A percentile compares a stretch with the other conserved stretches of the same genome.
Conservation (phyloP, 2,888 invertebrate species). For the Chloroclysta siterata region DNA sequence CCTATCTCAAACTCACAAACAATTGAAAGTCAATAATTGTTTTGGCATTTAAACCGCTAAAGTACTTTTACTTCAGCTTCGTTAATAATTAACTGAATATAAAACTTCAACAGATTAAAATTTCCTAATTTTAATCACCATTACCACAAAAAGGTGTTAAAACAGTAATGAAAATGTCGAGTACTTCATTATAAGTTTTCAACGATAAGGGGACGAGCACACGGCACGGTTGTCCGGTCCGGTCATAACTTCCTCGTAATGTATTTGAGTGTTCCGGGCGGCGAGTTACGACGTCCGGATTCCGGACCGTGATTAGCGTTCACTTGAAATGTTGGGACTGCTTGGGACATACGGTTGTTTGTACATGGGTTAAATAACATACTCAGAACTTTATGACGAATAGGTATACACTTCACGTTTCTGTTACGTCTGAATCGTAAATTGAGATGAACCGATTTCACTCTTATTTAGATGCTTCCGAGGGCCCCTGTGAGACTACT, state of each 20-base stretch:
- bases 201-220: conserved; percentile 26
- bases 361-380: neutral
- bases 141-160: conserved; percentile 29
- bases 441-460: no score
- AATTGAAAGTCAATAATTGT: no score
- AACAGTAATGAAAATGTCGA: conserved; percentile 27
- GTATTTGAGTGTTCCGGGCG: conserved; percentile 54
- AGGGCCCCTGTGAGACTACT: no score
- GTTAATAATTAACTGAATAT: neutral
- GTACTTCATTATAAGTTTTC: conserved; percentile 32
- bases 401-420: neutral
- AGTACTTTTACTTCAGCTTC: neutral
- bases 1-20: no score
- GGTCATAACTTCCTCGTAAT: conserved; percentile 48
- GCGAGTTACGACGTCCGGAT: conserved; percentile 49
- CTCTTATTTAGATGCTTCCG: no score
- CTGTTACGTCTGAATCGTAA: neutral
- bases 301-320: conserved; percentile 49
- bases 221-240: conserved; percentile 27
- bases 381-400: neutral
- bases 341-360: conserved; percentile 14
- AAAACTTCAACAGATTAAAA: neutral
- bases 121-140: conserved; percentile 13
- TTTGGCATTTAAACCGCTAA: no score
- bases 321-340: conserved; percentile 8